Evolutionary conservation across 2,113 vertebrate genomes (phyloP), one percentile per base, ranked within the genome.

Genomic region (Argyrosomus japonicus): DNA sequence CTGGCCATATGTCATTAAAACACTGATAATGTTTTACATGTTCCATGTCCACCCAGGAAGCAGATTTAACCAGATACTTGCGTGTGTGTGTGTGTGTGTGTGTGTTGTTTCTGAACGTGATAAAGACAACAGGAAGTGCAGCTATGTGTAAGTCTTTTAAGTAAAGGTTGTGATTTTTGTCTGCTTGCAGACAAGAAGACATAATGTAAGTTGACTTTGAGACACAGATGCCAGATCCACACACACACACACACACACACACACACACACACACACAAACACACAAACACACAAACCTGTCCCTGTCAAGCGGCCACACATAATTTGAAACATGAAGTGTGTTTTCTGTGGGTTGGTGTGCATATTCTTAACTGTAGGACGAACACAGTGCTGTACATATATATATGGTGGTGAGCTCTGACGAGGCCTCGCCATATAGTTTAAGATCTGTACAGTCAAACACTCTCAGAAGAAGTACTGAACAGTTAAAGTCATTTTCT

Each of bases 1-100:
- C 47, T 65, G 86, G 45, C 72, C 75, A 17, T 57, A 48, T 25
- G 56, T 85, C 63, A 27, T 61, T 61, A 27, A 75, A 84, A 76
- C 50, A 82, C n/a, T 8, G 9, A 17, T 17, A 27, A 72, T 70
- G 61, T 85, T 85, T 90, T 69, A 40, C 54, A 76, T 84, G 89
- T 93, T 92, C 88, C 89, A 89, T 68, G 79, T 73, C 64, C 57
- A 86, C 77, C 58, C 77, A 80, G 71, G 6, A n/a, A 72, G 48
- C 61, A 43, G 61, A 76, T 80, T 77, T 53, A 80, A 43, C 82
- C 64, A 4, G 0, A 62, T 27, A 61, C 3, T 14, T 69, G 36
- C 2, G 23, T 60, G 56, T 65, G 57, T 61, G 50, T 58, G 67
- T 43, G 60, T 61, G 75, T 75, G 77, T 83, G 62, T 81, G 45